phyloP scores from a whole-genome alignment of 1,140 invertebrate genomes.

The Chlorops oryzae region DNA sequence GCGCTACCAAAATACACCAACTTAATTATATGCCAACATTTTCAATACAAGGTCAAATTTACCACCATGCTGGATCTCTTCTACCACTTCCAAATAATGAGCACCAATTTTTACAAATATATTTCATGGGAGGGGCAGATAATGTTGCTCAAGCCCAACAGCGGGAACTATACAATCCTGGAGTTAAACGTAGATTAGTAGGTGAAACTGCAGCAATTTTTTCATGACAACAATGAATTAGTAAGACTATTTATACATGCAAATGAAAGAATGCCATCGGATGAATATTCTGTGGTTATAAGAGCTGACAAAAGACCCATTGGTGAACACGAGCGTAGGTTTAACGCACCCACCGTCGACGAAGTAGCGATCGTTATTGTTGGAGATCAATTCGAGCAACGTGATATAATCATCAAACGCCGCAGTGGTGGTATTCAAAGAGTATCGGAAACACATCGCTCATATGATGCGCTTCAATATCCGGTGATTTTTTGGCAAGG shows the following conservation, averaged over 20 bases:
- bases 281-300: conserved; percentile 41
- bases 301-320: conserved; percentile 41
- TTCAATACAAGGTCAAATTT: too few relatives aligned
- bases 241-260: conserved; percentile 36
- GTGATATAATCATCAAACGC: conserved; percentile 19
- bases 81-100: too few relatives aligned
- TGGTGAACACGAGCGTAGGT: conserved; percentile 44
- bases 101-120: too few relatives aligned
- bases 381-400: conserved; percentile 18
- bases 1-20: too few relatives aligned
- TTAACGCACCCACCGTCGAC: conserved; percentile 45
- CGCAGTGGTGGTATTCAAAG: conserved; percentile 16
- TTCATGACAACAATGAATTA: conserved; percentile 16
- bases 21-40: too few relatives aligned
- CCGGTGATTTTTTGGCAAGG: conserved; percentile 47
- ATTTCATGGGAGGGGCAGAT: too few relatives aligned
- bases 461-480: conserved; percentile 47
- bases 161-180: too few relatives aligned
- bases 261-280: conserved; percentile 33
- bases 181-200: too few relatives aligned
- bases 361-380: conserved; percentile 47
- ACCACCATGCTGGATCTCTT: too few relatives aligned
- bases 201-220: too few relatives aligned
- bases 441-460: conserved; percentile 34
- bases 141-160: too few relatives aligned